A percentile compares a stretch with the other conserved stretches of the same genome.
These are phyloP conservation scores for Musca vetustissima DNA, from an alignment of 1,140 invertebrate species.

Conservation along the genomic window DNA sequence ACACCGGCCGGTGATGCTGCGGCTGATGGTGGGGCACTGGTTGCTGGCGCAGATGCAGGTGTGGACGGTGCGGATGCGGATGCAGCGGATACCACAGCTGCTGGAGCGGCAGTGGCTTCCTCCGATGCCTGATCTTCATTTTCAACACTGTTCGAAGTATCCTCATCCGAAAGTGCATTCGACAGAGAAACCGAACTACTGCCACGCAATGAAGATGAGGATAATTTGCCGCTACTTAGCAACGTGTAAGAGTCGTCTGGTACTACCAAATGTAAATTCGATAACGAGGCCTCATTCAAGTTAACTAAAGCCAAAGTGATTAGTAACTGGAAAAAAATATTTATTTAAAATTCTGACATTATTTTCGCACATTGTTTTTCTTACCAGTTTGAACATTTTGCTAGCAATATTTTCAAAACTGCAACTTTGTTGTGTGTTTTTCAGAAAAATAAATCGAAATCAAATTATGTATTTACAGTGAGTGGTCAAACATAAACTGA, in stretches of 20 bases:
- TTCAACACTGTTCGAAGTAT: not conserved
- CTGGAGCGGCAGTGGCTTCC: not conserved
- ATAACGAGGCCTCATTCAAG: not conserved
- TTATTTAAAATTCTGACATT: too few species aligned
- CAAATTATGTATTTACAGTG: conserved; percentile 4
- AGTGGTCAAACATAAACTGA: conserved; percentile 6
- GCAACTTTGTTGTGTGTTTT: not conserved
- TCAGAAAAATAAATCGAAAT: too few species aligned
- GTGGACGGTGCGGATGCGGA: too few species aligned
- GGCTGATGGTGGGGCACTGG: not conserved
- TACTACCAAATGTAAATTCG: not conserved
- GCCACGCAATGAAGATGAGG: not conserved
- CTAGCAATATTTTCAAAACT: not conserved
- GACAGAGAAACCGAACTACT: not conserved
- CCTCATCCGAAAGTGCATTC: not conserved
- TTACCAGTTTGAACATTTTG: conserved; percentile 19
- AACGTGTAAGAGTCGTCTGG: not conserved
- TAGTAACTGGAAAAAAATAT: not conserved
- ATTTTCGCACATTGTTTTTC: too few species aligned
- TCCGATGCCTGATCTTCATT: not conserved
- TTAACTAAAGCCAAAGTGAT: not conserved
- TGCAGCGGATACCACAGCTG: not conserved
- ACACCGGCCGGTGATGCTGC: conserved; percentile 3
- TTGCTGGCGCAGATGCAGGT: not conserved
- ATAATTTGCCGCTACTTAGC: not conserved